Percentiles rank a stretch among this genome's conserved stretches.
These are phyloP conservation scores for Sebastolobus altivelis DNA, from an alignment of 2,797 vertebrate species.

Conservation along the genomic window DNA sequence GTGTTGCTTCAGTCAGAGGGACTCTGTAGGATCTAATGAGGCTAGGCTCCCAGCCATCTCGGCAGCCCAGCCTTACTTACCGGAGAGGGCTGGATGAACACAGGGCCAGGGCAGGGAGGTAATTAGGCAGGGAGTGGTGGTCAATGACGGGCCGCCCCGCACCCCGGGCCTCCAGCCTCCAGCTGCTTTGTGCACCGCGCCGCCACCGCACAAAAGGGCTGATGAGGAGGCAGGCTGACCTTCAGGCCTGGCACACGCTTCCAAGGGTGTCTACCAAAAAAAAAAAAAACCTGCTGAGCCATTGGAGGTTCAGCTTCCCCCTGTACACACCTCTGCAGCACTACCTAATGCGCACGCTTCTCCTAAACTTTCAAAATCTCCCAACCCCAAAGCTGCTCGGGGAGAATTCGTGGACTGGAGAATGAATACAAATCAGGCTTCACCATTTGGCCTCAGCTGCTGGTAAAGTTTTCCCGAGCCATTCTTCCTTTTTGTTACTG, in stretches of 20 bases:
- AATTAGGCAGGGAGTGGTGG: conserved; percentile 84
- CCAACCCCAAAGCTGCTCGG: conserved; percentile 64
- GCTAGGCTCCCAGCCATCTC: conserved; percentile 75
- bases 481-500: conserved; percentile 43
- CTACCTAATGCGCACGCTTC: conserved; percentile 52
- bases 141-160: conserved; percentile 80
- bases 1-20: conserved; percentile 77
- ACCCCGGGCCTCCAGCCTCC: conserved; percentile 68
- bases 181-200: conserved; percentile 75
- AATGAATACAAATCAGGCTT: conserved; percentile 75
- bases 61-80: conserved; percentile 83
- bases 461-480: conserved; percentile 52
- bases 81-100: conserved; percentile 77
- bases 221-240: conserved; percentile 81
- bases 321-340: conserved; percentile 57
- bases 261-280: conserved; percentile 70
- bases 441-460: conserved; percentile 52
- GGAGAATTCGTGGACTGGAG: conserved; percentile 59
- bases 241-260: conserved; percentile 82
- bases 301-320: conserved; percentile 67
- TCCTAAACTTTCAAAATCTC: conserved; percentile 70
- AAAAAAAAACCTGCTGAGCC: conserved; percentile 69
- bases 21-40: conserved; percentile 82
- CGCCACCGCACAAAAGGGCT: conserved; percentile 73
- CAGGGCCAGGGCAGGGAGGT: conserved; percentile 77